phyloP scores from a whole-genome alignment of 2,888 invertebrate genomes.

The Tetragonula carbonaria region DNA sequence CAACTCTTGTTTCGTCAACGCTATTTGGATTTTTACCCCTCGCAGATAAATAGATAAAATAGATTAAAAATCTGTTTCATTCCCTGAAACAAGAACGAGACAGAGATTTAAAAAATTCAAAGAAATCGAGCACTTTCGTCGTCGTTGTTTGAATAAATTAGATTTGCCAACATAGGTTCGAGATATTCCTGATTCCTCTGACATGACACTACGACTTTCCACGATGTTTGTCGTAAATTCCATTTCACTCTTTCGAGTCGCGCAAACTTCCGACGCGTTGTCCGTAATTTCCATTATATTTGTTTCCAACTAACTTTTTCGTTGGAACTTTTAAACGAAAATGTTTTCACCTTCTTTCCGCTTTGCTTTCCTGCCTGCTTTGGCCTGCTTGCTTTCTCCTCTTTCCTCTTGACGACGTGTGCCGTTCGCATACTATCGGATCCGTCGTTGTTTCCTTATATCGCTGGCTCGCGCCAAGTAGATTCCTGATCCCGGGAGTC shows the following conservation, averaged over 20 bases:
- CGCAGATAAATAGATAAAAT: too few relatives aligned
- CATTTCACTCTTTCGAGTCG: slow-evolving; percentile 14
- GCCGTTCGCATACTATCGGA: slow-evolving; percentile 21
- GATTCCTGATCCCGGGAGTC: slow-evolving; percentile 28
- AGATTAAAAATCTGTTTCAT: not conserved
- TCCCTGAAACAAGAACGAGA: fast-evolving
- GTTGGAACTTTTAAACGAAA: slow-evolving; percentile 53
- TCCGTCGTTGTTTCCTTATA: slow-evolving; percentile 21
- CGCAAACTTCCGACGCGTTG: slow-evolving; percentile 46
- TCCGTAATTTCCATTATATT: slow-evolving; percentile 64
- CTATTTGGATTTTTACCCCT: too few relatives aligned
- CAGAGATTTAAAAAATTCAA: fast-evolving
- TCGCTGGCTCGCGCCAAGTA: slow-evolving; percentile 3
- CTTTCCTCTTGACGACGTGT: slow-evolving; percentile 2
- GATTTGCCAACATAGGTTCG: not conserved
- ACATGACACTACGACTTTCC: slow-evolving; percentile 21
- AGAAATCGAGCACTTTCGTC: not conserved
- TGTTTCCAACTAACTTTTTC: slow-evolving; percentile 49
- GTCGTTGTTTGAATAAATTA: not conserved
- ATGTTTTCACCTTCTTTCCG: slow-evolving; percentile 36
- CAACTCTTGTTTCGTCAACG: too few relatives aligned
- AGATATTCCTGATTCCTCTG: slow-evolving; percentile 5
- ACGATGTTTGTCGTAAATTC: slow-evolving; percentile 34
- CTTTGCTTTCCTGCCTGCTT: not conserved
- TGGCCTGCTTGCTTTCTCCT: not conserved